phyloP scores from a whole-genome alignment of 2,888 invertebrate species.

The Dysmachus trigonus region DNA sequence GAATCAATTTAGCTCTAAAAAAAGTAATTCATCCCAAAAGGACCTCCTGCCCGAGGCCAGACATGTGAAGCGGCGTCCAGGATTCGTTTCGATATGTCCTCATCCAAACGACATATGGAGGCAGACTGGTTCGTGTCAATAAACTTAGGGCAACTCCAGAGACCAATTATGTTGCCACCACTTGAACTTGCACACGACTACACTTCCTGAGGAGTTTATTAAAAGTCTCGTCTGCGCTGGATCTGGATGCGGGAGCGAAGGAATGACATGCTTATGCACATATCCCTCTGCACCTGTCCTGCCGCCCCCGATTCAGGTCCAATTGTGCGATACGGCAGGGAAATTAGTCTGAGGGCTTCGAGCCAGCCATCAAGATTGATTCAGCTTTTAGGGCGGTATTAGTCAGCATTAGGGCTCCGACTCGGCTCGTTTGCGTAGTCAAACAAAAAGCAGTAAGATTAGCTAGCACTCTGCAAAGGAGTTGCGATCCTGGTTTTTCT shows the following conservation, averaged over 20 bases:
- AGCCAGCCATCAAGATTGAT: conserved; percentile 18
- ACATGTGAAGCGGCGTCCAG: background rate
- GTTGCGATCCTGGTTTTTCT: background rate
- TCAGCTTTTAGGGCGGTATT: conserved; percentile 9
- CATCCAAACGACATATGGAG: background rate
- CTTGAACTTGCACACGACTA: conserved; percentile 8
- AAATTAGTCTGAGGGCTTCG: conserved; percentile 25
- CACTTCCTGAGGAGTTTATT: background rate
- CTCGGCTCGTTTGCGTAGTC: background rate
- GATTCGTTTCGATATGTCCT: background rate
- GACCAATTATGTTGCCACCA: conserved; percentile 15
- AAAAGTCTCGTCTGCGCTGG: background rate
- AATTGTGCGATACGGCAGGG: conserved; percentile 20
- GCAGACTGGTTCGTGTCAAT: conserved; percentile 21
- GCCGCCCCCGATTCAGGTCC: background rate
- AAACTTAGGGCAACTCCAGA: conserved; percentile 5
- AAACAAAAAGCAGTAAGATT: background rate
- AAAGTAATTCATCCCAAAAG: background rate
- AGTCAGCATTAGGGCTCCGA: background rate
- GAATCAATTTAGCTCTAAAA: background rate
- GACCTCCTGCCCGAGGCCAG: background rate
- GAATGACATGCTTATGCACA: background rate
- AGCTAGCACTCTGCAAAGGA: background rate
- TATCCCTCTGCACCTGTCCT: background rate
- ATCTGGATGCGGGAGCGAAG: background rate